Conservation (phyloP, 2,888 invertebrate species). For the Latrodectus hesperus region DNA sequence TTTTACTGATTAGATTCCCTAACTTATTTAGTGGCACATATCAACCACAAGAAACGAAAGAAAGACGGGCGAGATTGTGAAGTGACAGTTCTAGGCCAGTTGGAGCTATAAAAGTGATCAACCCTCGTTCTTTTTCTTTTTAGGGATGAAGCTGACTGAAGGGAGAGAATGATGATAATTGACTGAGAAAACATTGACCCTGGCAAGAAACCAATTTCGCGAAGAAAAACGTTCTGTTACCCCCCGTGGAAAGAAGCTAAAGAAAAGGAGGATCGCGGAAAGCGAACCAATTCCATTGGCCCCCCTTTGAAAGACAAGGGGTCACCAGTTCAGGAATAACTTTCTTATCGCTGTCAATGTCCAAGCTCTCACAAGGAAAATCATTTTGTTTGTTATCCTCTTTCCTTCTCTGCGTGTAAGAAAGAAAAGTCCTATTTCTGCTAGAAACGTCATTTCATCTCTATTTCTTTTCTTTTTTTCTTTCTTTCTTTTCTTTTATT, state of each 20-base stretch:
- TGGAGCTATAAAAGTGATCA: not conserved
- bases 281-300: not conserved
- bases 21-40: no score
- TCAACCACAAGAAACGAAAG: no score
- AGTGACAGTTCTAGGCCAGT: not conserved
- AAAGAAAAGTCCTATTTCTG: conserved; percentile 9
- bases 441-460: conserved; percentile 17
- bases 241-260: not conserved
- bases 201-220: conserved; percentile 41
- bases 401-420: not conserved
- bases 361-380: not conserved
- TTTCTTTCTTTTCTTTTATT: no score
- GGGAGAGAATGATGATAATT: conserved; percentile 33
- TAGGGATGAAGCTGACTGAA: not conserved
- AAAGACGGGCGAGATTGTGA: no score
- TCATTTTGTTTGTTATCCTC: conserved; percentile 36
- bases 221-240: not conserved
- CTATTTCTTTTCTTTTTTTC: not conserved
- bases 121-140: not conserved
- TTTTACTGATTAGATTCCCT: no score
- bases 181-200: conserved; percentile 51
- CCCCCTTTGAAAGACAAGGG: conserved; percentile 12
- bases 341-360: conserved; percentile 49
- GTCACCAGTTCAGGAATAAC: conserved; percentile 52
- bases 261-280: not conserved